Base-by-base conservation (phyloP, 1,140 invertebrate genomes). In the Coboldia fuscipes region DNA sequence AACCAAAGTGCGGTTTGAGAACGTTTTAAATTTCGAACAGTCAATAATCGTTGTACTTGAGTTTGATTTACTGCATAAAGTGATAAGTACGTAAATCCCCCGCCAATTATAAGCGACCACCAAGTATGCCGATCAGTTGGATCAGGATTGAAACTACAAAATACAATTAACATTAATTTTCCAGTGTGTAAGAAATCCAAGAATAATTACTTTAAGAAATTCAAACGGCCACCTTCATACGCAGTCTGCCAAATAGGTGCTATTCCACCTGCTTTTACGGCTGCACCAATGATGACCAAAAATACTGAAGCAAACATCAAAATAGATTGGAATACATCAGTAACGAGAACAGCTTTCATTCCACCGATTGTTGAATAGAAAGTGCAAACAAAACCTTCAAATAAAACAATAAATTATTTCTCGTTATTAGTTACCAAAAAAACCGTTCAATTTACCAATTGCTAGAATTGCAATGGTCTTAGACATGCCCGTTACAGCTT, bases 261-360 rank as follows among this genome's bases (percentile, higher is more conserved):
- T 12, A 82, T 40, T 24, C 77, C 66, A 22, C 72, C 75, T 13
- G 63, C 62, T 37, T 69, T 60, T 14, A 69, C 54, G 3, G 64
- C 55, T 2, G 73, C 78, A 47, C 69, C 73, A 14, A 74, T 63
- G 18, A 85, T 76, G 2, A 90, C 66, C 45, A 72, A 68, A 41
- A 80, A 73, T 6, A 83, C 50, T 1, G 77, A 65, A 13, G 54
- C 62, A 50, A 78, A 82, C 80, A 84, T 84, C 5, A 84, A 59
- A 3, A 76, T 17, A 3, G 72, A 73, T 60, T 81, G 81, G 47
- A 88, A 84, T 1, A 84, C 68, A 51, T 89, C 84, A 1, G 82
- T 86, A 45, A 80, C 65, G n/a, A 89, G 55, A 0, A 89, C 82
- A 14, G 84, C 83, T 49, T 88, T 88, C 57, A 89, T 84, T 13